Base-by-base conservation (phyloP, 2,888 invertebrate species). In the Sphinx pinastri region DNA sequence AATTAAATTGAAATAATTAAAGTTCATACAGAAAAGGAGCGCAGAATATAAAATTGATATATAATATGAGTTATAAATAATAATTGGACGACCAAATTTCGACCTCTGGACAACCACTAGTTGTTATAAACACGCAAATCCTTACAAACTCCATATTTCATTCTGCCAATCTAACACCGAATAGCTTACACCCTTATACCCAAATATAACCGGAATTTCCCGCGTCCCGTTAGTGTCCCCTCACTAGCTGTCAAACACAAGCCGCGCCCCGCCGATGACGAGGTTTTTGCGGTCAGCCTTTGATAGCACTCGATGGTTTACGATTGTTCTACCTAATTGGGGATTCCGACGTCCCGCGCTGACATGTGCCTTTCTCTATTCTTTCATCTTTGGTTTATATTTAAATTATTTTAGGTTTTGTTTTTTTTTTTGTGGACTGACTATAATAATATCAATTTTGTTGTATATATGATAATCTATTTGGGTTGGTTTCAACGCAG, bases 231-330 rank as follows among this genome's bases (percentile, higher is more conserved):
- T 16, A 12, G 14, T 19, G 45, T 55, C 49, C 69, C 67, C 19
- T 47, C 69, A 71, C 71, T 74, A 69, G 63, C 76, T 80, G 80
- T 80, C 82, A 78, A 47, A 51, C 69, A 71, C 81, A 79, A 66
- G 31, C 67, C 67, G 55, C 68, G 70, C 75, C 72, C 49, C 47
- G 51, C 60, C 55, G 67, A 68, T 71, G 71, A 71, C 68, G 66
- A 51, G 69, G 71, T 71, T 71, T 71, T 70, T 69, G 70, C 57
- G 71, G 68, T 76, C 76, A 77, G 75, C 74, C 74, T 78, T 78
- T 80, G 79, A 79, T 76, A 74, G 74, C 70, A 68, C 73, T 72
- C 70, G 73, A 74, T 71, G 69, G 71, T 68, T 60, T 70, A 67
- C 69, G 74, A 77, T 78, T 77, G 78, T 78, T 72, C 58, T 58